Conservation (phyloP, 1,140 invertebrate species). For the Amphibalanus amphitrite region DNA sequence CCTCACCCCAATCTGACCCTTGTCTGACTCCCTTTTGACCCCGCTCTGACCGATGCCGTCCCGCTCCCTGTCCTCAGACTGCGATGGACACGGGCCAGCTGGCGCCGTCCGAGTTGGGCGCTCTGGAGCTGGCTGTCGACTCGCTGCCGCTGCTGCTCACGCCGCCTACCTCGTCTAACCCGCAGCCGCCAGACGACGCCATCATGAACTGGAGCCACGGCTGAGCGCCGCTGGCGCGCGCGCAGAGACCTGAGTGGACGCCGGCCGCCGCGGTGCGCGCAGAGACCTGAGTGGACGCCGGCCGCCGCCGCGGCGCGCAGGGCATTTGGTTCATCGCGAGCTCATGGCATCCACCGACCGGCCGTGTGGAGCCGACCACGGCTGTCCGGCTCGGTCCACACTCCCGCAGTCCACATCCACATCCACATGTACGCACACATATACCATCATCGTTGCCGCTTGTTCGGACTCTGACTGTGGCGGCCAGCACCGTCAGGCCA, state of each 20-base stretch:
- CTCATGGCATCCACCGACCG: no score
- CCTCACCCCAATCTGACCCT: not conserved
- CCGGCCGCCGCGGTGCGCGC: no score
- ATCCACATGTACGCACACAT: no score
- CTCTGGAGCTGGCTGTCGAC: not conserved
- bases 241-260: not conserved
- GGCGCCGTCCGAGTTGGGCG: not conserved
- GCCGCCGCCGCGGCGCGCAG: no score
- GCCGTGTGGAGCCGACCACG: no score
- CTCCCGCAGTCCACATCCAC: no score
- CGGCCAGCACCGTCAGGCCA: not conserved
- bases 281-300: no score
- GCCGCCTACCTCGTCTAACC: not conserved
- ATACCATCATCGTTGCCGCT: no score
- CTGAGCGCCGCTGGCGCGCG: not conserved
- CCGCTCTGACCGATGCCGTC: not conserved
- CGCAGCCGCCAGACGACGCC: not conserved
- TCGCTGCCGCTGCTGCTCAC: not conserved
- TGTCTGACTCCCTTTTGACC: not conserved
- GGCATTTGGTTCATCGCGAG: no score
- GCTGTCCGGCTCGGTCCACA: no score
- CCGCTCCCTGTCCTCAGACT: not conserved
- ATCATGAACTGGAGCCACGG: not conserved
- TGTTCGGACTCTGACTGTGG: not conserved
- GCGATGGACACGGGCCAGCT: not conserved